phyloP scores from a whole-genome alignment of 2,113 vertebrate species.

The Dromaius novaehollandiae region DNA sequence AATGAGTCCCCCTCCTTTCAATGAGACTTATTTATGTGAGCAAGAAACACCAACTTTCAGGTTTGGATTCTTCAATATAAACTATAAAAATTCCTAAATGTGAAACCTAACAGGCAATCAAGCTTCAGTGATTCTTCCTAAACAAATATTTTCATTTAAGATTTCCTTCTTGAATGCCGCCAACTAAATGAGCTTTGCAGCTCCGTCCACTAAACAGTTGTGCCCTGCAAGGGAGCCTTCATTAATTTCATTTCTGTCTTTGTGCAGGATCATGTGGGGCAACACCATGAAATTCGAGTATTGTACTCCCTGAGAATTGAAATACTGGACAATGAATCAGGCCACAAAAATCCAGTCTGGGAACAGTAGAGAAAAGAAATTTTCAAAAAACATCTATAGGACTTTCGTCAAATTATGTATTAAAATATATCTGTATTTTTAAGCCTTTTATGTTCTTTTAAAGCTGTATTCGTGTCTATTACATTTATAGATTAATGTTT shows the following conservation, averaged over 20 bases:
- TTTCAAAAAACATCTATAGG: neutral
- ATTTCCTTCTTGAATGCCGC: neutral
- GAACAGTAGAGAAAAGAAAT: neutral
- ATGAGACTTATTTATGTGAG: neutral
- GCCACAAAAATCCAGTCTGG: neutral
- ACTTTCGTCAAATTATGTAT: neutral
- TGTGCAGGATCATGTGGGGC: neutral
- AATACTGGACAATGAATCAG: neutral
- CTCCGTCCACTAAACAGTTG: neutral
- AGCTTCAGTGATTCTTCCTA: neutral
- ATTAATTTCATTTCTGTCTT: neutral
- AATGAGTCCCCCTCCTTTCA: neutral
- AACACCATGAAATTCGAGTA: neutral
- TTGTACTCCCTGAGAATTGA: neutral
- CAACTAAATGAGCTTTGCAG: neutral
- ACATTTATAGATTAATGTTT: neutral
- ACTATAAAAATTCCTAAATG: neutral
- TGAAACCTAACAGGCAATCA: neutral
- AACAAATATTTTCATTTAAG: neutral
- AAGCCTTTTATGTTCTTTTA: neutral
- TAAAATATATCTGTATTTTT: neutral
- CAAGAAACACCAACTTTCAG: neutral
- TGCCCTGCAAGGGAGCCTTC: neutral
- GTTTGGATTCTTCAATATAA: neutral
- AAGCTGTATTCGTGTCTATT: neutral